Base-by-base conservation (phyloP, 2,888 invertebrate species). In the Agonum fuliginosum region DNA sequence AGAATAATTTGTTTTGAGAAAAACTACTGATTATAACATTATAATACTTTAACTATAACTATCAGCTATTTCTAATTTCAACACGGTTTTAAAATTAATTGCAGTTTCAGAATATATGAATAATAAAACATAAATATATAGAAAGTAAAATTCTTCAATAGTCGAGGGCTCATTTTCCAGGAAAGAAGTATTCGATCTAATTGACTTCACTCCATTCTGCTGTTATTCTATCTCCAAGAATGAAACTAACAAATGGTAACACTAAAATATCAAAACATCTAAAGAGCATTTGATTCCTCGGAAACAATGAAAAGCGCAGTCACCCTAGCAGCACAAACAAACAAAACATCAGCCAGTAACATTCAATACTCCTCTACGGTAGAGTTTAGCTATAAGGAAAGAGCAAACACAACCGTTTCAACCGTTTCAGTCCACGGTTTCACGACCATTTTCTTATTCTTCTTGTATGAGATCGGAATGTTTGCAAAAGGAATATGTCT, bases 251-350 rank as follows among this genome's bases (percentile, higher is more conserved):
- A 54, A 54, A 3, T 2, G 10, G 10, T 24, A 54, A n/a, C 54
- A 54, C 54, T 22, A 27, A 54, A 27, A 20, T 22, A 27, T n/a
- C n/a, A n/a, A n/a, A n/a, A n/a, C n/a, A 24, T 54, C n/a, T 24
- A 54, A 24, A 24, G 17, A 54, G 27, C 54, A 24, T 54, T 54
- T 27, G 22, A 54, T 22, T 27, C 22, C 54, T 3, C 24, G 22
- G 54, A 54, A 54, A 54, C 54, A 54, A 54, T 54, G 54, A 54
- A 54, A 54, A 54, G 54, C 27, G 27, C 54, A 54, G 54, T 54
- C 54, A 54, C 54, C 54, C 54, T 54, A n/a, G 27, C 22, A 12
- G 17, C 46, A 54, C 54, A 54, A 54, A 54, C 54, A 54, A 54
- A 54, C 54, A 27, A 46, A 22, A 54, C 54, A 54, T 14, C 12